A percentile compares a stretch with the other conserved stretches of the same genome.
phyloP scores from a whole-genome alignment of 2,797 vertebrate genomes.

The Alfaro cultratus region DNA sequence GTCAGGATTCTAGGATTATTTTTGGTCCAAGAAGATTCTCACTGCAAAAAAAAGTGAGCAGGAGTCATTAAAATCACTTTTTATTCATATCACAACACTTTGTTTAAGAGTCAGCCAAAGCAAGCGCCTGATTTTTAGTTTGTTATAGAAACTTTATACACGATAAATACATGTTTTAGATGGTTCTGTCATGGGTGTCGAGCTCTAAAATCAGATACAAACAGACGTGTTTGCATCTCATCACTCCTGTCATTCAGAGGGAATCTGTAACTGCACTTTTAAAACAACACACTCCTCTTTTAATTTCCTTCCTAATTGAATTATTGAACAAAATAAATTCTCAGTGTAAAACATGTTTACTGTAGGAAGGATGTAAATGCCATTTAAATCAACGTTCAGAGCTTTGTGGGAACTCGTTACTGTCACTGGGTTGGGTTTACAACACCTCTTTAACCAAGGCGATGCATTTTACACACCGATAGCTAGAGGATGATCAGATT shows the following conservation, averaged over 20 bases:
- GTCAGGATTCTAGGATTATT: slow-evolving; percentile 42
- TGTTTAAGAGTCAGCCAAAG: not conserved
- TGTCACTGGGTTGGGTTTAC: not conserved
- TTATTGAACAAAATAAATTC: not conserved
- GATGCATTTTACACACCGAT: not conserved
- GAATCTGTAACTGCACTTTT: not conserved
- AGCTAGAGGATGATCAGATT: not conserved
- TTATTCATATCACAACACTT: not conserved
- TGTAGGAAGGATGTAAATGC: not conserved
- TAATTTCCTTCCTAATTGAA: not conserved
- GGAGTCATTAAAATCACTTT: not conserved
- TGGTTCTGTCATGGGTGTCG: not conserved
- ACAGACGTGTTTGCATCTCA: not conserved
- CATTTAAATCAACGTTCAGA: not conserved
- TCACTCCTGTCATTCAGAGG: not conserved
- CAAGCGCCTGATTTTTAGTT: not conserved
- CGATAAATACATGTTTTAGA: not conserved
- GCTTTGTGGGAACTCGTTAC: not conserved
- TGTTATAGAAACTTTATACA: too few species aligned
- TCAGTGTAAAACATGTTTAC: not conserved
- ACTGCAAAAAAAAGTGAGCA: not conserved
- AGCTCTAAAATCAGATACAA: not conserved
- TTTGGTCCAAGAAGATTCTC: slow-evolving; percentile 5
- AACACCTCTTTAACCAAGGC: not conserved
- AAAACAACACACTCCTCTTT: not conserved